Evolutionary conservation across 92 coral and sea anemone species (phyloP).

Genomic region (Diadumene lineata): DNA sequence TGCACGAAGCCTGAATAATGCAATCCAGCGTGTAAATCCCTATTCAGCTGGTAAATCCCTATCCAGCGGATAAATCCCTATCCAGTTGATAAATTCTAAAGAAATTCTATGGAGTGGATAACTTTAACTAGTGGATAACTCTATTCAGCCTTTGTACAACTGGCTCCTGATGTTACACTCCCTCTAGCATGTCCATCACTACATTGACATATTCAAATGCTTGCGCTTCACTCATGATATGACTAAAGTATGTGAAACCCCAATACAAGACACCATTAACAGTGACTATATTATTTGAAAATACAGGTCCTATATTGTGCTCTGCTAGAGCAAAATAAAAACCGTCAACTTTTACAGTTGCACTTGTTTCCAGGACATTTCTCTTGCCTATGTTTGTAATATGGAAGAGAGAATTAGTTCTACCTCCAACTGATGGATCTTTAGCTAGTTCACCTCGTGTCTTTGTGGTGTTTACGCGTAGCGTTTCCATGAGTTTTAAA

Average conservation of each 20-base stretch:
- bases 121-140: too few species aligned
- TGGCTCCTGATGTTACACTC: not conserved
- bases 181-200: slow-evolving; percentile 20
- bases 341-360: slow-evolving; percentile 44
- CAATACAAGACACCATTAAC: slow-evolving; percentile 66
- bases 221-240: slow-evolving; percentile 54
- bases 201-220: slow-evolving; percentile 64
- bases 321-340: slow-evolving; percentile 62
- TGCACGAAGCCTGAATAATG: too few species aligned
- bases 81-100: too few species aligned
- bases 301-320: slow-evolving; percentile 74
- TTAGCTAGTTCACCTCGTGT: slow-evolving; percentile 33
- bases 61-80: too few species aligned
- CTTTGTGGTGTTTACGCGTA: slow-evolving; percentile 29
- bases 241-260: slow-evolving; percentile 64
- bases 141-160: too few species aligned
- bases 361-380: slow-evolving; percentile 9
- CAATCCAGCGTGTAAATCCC: too few species aligned
- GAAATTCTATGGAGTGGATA: too few species aligned
- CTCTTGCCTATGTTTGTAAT: slow-evolving; percentile 59
- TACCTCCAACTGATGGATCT: slow-evolving; percentile 47
- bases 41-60: too few species aligned
- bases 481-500: slow-evolving; percentile 43
- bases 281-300: slow-evolving; percentile 58
- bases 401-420: slow-evolving; percentile 40